Evolutionary conservation across 2,888 invertebrate species (phyloP), one percentile per base, ranked within the genome.

Genomic region (Ferdinandea cuprea): DNA sequence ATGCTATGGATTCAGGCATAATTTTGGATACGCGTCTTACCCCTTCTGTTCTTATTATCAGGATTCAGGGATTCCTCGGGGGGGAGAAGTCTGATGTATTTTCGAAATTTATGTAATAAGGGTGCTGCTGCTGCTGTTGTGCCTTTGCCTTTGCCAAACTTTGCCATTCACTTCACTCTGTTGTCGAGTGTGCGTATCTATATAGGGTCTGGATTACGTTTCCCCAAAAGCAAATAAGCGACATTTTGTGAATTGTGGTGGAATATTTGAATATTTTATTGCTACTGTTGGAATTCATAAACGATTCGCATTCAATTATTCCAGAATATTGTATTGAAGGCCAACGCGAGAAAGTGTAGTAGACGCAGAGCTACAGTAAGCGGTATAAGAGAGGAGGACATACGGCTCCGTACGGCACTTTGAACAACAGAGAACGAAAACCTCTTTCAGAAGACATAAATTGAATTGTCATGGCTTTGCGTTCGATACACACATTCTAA

Each of bases 221-320:
- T 35, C 56, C 48, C 40, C 46, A 71, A 61, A 74, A 63, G 46
- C 77, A 46, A 71, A 65, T 76, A 76, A 65, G 63, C 77, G 71
- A 77, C 71, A 37, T 81, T 77, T 66, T 61, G 59, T 77, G 71
- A 66, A 77, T 81, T 81, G 77, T 59, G 77, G 59, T 50, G 52
- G 81, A 81, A 81, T 81, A 81, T 81, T 81, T 81, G 81, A 77
- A 81, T 81, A 81, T 81, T 81, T 81, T 77, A 81, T 81, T 81
- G 77, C 77, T 71, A 40, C 81, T 48, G 40, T 66, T 66, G 59
- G 81, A 71, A 81, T 81, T 72, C 81, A 81, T 81, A 81, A 81
- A 77, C 77, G 71, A 81, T 77, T 81, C 71, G 40, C 66, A 81
- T 81, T 81, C 81, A 81, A 81, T 81, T 81, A 81, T 81, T 77